phyloP scores from a whole-genome alignment of 2,797 vertebrate genomes.

The Gastrophryne carolinensis region DNA sequence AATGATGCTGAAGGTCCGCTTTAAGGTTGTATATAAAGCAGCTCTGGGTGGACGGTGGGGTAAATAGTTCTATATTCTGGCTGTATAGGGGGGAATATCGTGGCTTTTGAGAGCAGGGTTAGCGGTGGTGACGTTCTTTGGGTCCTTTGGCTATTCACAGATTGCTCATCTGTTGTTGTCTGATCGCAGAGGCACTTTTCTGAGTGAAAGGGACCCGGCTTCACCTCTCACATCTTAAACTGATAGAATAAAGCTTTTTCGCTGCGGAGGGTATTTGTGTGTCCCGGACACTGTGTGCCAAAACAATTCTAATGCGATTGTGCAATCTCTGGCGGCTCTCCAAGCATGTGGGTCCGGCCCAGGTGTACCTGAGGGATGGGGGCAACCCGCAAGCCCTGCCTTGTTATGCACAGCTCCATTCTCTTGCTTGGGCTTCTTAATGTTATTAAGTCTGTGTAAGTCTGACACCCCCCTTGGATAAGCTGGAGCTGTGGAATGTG shows the following conservation, averaged over 20 bases:
- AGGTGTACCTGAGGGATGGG: slow-evolving; percentile 20
- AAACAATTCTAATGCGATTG: slow-evolving; percentile 30
- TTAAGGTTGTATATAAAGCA: too few species aligned
- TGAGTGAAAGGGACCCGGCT: background rate
- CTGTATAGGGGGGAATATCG: background rate
- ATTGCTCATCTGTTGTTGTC: too few species aligned
- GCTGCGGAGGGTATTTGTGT: background rate
- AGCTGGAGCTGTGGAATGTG: background rate
- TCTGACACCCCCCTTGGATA: background rate
- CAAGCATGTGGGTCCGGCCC: background rate
- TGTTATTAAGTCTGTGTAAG: slow-evolving; percentile 4
- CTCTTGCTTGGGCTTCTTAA: slow-evolving; percentile 10
- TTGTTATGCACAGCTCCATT: slow-evolving; percentile 19
- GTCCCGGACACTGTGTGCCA: slow-evolving; percentile 27
- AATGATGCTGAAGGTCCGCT: too few species aligned
- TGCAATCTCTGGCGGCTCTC: slow-evolving; percentile 31
- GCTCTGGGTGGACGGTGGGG: background rate
- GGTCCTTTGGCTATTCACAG: too few species aligned
- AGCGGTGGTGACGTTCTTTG: too few species aligned
- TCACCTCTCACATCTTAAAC: slow-evolving; percentile 21
- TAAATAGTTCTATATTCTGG: background rate
- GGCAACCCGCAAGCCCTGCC: background rate
- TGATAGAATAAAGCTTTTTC: slow-evolving; percentile 4
- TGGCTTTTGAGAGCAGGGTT: too few species aligned
- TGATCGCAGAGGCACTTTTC: too few species aligned